Evolutionary conservation across 2,113 vertebrate genomes (phyloP), one percentile per base, ranked within the genome.

Genomic region (Nannobrachium achirus): DNA sequence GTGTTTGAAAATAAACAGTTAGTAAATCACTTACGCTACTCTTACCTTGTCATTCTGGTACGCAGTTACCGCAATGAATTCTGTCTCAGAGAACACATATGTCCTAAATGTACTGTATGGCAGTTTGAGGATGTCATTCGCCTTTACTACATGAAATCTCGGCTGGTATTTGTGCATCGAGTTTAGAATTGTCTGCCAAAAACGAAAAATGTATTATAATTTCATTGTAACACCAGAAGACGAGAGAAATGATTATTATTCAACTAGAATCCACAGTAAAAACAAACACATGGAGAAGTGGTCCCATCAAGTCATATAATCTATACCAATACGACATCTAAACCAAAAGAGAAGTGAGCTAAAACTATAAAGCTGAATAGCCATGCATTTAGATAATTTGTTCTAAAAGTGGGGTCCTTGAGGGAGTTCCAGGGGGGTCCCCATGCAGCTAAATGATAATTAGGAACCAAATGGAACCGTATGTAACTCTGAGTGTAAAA

Each of bases 131-230:
- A 98, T 92, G 84, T 98, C 95, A 50, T 96, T 95, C 15, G 96
- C 94, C 83, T 94, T 91, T 52, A 98, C 97, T 7, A 99, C 90
- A 74, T 99, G 97, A 73, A 99, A 96, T 18, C 97, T 87, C 2
- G 97, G 97, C 71, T 98, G 97, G 84, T 99, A 99, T 87, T 98
- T 98, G 89, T 98, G 97, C 97, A 99, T 99, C 33, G 97, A 99
- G 89, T 98, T 98, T 74, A 99, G 81, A 83, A 99, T 97, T 7
- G 96, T 98, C 97, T 99, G 88, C 10, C 57, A 81, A 42, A 56
- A 16, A 63, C 61, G 51, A 55, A 62, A 51, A 49, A 56, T 50
- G 33, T 4, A 70, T 40, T 18, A 13, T 14, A 40, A 6, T n/a
- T 62, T 20, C 14, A 48, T 15, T 4, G 40, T 4, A 14, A 55